Evolutionary conservation across 2,113 vertebrate genomes (phyloP).

Genomic region (Sminthopsis crassicaudata): DNA sequence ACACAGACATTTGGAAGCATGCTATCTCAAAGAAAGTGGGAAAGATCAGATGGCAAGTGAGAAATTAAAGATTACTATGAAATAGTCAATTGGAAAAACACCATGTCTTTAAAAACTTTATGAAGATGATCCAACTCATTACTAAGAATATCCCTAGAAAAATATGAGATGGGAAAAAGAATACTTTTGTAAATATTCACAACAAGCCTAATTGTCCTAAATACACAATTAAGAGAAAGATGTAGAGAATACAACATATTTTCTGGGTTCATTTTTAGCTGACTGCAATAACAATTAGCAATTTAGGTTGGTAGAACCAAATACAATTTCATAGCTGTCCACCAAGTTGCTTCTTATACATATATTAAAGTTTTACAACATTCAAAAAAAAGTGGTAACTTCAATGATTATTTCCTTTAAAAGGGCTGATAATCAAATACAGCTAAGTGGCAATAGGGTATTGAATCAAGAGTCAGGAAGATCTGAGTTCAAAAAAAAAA

Average conservation of each 20-base stretch:
- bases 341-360: not conserved
- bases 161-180: not conserved
- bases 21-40: not conserved
- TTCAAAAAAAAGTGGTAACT: not conserved
- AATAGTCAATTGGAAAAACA: not conserved
- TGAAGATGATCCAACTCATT: not conserved
- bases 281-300: not conserved
- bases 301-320: not conserved
- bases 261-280: not conserved
- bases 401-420: not conserved
- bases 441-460: not conserved
- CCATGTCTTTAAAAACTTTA: not conserved
- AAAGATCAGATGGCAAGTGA: not conserved
- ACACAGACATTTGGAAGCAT: not conserved
- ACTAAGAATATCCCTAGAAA: not conserved
- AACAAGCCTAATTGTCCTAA: not conserved
- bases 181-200: not conserved
- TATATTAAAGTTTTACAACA: not conserved
- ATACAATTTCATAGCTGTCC: not conserved
- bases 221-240: not conserved
- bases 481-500: not conserved
- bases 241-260: not conserved
- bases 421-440: not conserved
- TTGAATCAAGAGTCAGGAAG: not conserved
- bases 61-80: not conserved